These are phyloP conservation scores for Aphelocoma coerulescens DNA, from an alignment of 2,113 vertebrate genomes.

Conservation along the genomic window DNA sequence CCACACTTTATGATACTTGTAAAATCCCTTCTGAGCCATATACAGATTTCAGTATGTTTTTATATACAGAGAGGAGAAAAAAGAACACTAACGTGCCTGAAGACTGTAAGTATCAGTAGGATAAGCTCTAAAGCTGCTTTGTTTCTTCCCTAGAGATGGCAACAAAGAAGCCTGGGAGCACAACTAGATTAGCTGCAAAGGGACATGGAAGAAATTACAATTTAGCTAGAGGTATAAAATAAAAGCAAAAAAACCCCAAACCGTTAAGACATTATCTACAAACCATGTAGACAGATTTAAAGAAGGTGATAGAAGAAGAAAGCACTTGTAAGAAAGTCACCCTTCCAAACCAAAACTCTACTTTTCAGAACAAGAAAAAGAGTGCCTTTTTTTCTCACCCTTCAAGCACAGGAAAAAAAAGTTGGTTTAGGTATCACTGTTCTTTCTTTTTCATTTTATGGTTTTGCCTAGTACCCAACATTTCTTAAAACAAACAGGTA, in stretches of 20 bases:
- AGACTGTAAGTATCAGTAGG: background rate
- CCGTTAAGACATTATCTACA: background rate
- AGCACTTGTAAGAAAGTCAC: background rate
- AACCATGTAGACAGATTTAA: background rate
- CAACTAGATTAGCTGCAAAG: background rate
- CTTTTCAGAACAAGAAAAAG: background rate
- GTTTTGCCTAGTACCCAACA: background rate
- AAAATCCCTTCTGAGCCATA: background rate
- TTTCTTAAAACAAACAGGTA: background rate
- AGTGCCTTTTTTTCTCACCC: background rate
- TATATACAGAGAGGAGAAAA: background rate
- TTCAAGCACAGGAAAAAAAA: background rate
- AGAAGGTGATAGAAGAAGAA: background rate
- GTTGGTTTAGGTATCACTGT: background rate
- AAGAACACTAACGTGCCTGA: background rate
- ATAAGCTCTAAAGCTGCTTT: background rate
- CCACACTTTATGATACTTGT: background rate
- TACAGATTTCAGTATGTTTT: background rate
- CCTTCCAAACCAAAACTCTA: background rate
- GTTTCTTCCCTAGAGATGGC: background rate
- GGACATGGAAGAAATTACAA: background rate
- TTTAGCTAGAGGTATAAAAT: background rate
- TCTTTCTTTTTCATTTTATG: background rate
- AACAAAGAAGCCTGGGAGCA: background rate
- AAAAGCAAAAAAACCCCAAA: background rate